These are phyloP conservation scores for Lithophane ornitopus DNA, from an alignment of 2,888 invertebrate genomes.

Conservation along the genomic window DNA sequence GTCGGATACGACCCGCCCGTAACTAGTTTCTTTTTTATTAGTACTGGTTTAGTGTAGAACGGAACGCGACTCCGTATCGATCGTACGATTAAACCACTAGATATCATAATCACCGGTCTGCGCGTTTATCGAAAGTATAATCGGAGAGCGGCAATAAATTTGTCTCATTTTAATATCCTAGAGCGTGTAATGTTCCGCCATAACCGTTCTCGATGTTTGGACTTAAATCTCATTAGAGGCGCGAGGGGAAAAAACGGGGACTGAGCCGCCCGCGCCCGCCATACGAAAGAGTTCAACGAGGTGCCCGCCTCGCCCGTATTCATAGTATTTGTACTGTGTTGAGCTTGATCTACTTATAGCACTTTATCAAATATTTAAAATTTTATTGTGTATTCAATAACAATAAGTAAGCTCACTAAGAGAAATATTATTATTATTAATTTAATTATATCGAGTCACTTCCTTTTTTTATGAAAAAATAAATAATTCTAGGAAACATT, in stretches of 20 bases:
- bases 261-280: slow-evolving; percentile 68
- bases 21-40: slow-evolving; percentile 90
- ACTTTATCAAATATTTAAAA: background rate
- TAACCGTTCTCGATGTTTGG: slow-evolving; percentile 80
- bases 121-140: slow-evolving; percentile 89
- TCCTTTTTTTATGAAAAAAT: background rate
- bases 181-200: slow-evolving; percentile 85
- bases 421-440: background rate
- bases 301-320: slow-evolving; percentile 62
- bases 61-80: slow-evolving; percentile 88
- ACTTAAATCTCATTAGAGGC: slow-evolving; percentile 79
- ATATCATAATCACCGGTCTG: slow-evolving; percentile 91
- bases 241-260: slow-evolving; percentile 69
- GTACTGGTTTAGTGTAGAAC: slow-evolving; percentile 89
- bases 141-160: slow-evolving; percentile 89
- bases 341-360: slow-evolving; percentile 13
- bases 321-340: slow-evolving; percentile 48
- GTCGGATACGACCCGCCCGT: slow-evolving; percentile 84
- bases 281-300: slow-evolving; percentile 88
- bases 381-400: background rate
- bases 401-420: background rate
- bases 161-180: slow-evolving; percentile 90
- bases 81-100: slow-evolving; percentile 88
- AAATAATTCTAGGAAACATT: background rate
- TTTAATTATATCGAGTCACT: too few species aligned